Evolutionary conservation across 1,140 invertebrate species (phyloP), one percentile per base, ranked within the genome.

Genomic region (Maconellicoccus hirsutus): DNA sequence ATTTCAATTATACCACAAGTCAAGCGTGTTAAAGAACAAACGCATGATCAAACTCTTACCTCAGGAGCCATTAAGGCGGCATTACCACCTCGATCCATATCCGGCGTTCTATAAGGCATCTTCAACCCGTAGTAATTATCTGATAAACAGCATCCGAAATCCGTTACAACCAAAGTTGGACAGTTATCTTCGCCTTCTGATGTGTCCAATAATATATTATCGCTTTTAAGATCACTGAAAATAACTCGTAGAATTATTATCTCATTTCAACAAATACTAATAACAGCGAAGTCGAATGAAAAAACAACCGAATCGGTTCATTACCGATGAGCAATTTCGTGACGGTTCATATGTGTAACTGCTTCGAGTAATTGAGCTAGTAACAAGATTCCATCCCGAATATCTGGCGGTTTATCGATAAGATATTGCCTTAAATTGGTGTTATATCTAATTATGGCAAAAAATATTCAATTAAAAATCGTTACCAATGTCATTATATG

Each of bases 141-240:
- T 1, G 88, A 86, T 66, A 93, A 80, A 78, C 91, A 93, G 79
- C 90, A 91, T 3, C 93, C 93, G 81, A 95, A 95, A 79, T 95
- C 93, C 63, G 89, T 87, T 6, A 94, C 83, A 0, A 89, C 91
- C 66, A 94, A 76, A 22, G 86, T 82, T 0, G 91, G 89, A 72
- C 83, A 84, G 70, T 82, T 80, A 63, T 84, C 82, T 66, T 79
- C 78, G 74, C 83, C 84, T 70, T 86, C 83, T 23, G 82, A 82
- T 22, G 86, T 70, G 76, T 92, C 89, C 7, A 93, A 77, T 0
- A 93, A 78, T 73, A 94, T 84, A 77, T 94, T 94, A 76, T 92
- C 89, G 71, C 82, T 83, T 79, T 94, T 94, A 6, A 94, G 76
- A 79, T 94, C 92, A 71, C 88, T 86, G 74, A 70, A 72, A 70